Percentiles rank a stretch among this genome's conserved stretches.
These are phyloP conservation scores for Ophthalmolycus amberensis DNA, from an alignment of 2,113 vertebrate species.

Conservation along the genomic window DNA sequence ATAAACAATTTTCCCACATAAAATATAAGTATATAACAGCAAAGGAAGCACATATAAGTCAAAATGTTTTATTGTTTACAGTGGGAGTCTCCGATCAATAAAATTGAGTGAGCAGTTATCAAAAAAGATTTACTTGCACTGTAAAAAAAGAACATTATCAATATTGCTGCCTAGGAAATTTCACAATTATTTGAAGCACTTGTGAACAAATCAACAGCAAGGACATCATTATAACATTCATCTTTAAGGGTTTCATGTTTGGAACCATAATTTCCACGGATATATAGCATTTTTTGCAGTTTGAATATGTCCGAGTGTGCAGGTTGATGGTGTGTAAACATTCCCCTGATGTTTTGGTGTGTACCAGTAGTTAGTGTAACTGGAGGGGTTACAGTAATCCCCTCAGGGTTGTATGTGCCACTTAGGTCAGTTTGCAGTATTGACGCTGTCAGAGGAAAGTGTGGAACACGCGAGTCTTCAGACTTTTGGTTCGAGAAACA, in stretches of 20 bases:
- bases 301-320: not conserved
- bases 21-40: not conserved
- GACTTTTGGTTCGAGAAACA: conserved; percentile 61
- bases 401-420: not conserved
- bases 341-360: not conserved
- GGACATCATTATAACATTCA: not conserved
- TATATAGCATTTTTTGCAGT: not conserved
- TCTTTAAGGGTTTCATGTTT: not conserved
- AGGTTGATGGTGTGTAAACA: conserved; percentile 8
- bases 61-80: not conserved
- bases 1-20: not conserved
- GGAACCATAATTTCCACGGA: not conserved
- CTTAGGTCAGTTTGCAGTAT: not conserved
- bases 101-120: not conserved
- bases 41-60: not conserved
- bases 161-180: not conserved
- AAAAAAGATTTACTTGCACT: not conserved
- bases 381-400: too few relatives aligned
- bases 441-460: conserved; percentile 76
- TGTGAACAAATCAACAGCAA: not conserved
- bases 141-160: not conserved
- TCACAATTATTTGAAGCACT: not conserved
- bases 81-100: not conserved
- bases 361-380: too few relatives aligned
- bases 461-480: conserved; percentile 79